Percentiles rank a stretch among this genome's conserved stretches.
Conservation (phyloP, 92 coral and sea anemone genomes). For the Porites evermanni region DNA sequence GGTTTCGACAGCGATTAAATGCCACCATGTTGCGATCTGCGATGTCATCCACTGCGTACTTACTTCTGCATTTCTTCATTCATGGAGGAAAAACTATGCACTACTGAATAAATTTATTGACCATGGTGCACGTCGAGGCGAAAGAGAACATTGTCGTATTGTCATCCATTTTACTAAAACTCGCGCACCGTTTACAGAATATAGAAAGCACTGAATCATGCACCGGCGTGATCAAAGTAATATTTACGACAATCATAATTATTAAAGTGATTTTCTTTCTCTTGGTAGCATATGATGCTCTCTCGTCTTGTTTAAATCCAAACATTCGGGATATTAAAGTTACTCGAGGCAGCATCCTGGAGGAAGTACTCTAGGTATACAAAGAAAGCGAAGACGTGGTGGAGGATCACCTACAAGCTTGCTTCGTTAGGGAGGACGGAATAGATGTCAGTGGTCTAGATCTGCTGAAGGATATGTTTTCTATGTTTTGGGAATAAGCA, state of each 20-base stretch:
- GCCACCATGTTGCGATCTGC: not conserved
- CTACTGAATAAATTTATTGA: not conserved
- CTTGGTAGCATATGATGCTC: not conserved
- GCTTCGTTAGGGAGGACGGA: not conserved
- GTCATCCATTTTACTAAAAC: slow-evolving; percentile 8
- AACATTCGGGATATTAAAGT: not conserved
- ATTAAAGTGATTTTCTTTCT: not conserved
- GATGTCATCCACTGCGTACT: not conserved
- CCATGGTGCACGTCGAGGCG: not conserved
- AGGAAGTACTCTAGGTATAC: not conserved
- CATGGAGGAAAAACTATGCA: not conserved
- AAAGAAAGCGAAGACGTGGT: slow-evolving; percentile 8
- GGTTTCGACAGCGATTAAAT: not conserved
- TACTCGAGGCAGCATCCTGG: not conserved
- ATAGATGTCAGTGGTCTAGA: not conserved
- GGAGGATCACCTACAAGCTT: not conserved
- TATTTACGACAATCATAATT: not conserved
- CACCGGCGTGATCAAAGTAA: not conserved
- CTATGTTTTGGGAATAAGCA: not conserved
- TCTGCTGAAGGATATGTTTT: not conserved
- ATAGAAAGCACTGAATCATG: not conserved
- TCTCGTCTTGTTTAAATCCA: slow-evolving; percentile 1
- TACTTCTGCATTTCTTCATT: not conserved
- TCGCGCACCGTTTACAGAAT: not conserved
- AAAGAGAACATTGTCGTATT: not conserved